Evolutionary conservation across 2,113 vertebrate genomes (phyloP), one percentile per base, ranked within the genome.

Genomic region (Passerina amoena): DNA sequence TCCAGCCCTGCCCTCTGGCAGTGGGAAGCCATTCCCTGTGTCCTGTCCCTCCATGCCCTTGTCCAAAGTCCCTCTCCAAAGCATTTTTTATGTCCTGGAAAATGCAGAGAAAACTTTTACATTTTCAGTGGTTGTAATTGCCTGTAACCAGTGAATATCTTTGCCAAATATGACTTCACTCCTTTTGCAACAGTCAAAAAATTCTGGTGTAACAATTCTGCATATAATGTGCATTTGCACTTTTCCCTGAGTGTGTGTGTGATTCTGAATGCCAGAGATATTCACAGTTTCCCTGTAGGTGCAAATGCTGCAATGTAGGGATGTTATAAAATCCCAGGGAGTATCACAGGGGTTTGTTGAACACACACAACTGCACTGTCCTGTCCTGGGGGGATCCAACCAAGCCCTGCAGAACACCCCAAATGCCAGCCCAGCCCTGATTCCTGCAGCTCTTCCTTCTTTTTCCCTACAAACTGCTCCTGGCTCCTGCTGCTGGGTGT

Each of bases 1-100:
- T 3, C 31, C 0, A 35, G 0, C 30, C 20, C 28, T 38, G 4
- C 20, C 22, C 78, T 60, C 8, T 61, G n/a, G 8, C n/a, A 47
- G 3, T n/a, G 12, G 3, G 8, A 47, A 54, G 8, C 54, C n/a
- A 30, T 54, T 3, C 21, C 11, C 7, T 20, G 8, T 31, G 11
- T 68, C 38, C 38, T 61, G 17, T 68, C 47, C 0, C 21, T 82
- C 63, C 14, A 35, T 14, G 48, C 2, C 24, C 30, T 69, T 12
- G 12, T 23, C 9, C 6, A 13, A 77, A 70, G 27, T 33, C 56
- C 25, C 27, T 56, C 27, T 63, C 22, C 27, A 28, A 50, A 24
- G 31, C 8, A 11, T 40, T 78, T 71, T 71, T 51, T 14, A 22
- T 28, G 38, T 8, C 14, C 11, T 66, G 14, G 22, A 48, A 90